These are phyloP conservation scores for Notothenia coriiceps DNA, from an alignment of 2,113 vertebrate species.

Conservation along the genomic window DNA sequence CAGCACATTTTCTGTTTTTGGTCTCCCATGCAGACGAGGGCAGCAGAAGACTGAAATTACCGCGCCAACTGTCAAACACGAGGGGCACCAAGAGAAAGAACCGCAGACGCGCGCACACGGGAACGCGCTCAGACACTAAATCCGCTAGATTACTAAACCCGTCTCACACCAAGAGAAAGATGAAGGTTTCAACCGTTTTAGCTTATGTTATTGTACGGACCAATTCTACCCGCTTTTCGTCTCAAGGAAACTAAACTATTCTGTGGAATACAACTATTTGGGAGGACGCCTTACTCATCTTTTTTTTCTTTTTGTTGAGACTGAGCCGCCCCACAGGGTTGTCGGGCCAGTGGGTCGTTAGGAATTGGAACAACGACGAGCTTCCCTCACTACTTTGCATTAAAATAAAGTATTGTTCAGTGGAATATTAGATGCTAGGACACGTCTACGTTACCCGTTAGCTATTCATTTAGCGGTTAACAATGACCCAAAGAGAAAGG, in stretches of 20 bases:
- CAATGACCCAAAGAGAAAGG: conserved; percentile 22
- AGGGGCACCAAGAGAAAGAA: conserved; percentile 52
- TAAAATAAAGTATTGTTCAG: conserved; percentile 6
- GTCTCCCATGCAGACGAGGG: conserved; percentile 48
- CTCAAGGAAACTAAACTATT: not conserved
- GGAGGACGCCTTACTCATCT: conserved; percentile 18
- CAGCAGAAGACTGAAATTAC: conserved; percentile 46
- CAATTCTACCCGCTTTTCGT: not conserved
- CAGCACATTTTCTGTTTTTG: fast-evolving
- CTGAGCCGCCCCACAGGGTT: conserved; percentile 45
- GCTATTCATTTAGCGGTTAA: conserved; percentile 15
- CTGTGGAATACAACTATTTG: conserved; percentile 26
- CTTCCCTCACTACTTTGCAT: conserved; percentile 34
- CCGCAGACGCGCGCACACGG: conserved; percentile 50
- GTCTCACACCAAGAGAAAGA: conserved; percentile 37
- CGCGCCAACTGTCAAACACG: conserved; percentile 54
- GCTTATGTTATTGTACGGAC: not conserved
- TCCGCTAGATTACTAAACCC: conserved; percentile 76
- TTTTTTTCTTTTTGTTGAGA: conserved; percentile 44
- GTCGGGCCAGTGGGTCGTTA: conserved; percentile 64
- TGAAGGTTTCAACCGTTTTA: conserved; percentile 29
- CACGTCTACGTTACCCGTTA: not conserved
- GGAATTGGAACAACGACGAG: conserved; percentile 68
- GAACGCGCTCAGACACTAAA: conserved; percentile 79
- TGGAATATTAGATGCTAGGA: not conserved